Evolutionary conservation across 2,888 invertebrate genomes (phyloP).

Genomic region (Heliconius cydno): DNA sequence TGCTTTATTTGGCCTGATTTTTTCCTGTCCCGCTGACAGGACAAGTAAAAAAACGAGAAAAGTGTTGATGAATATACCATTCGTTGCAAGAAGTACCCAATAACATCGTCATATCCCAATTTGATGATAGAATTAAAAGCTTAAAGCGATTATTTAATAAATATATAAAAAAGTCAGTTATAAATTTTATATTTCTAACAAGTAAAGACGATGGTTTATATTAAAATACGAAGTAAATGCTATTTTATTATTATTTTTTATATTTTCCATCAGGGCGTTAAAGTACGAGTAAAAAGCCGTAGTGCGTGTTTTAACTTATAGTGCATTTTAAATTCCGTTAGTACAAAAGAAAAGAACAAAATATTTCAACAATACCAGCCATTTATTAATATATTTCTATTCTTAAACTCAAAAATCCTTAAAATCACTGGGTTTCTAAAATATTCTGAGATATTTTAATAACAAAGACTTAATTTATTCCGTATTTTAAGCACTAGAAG

Average conservation of each 20-base stretch:
- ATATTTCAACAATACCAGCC: background rate
- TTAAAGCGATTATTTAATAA: too few relatives aligned
- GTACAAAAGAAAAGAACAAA: background rate
- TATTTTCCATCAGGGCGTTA: too few relatives aligned
- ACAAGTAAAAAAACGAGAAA: too few relatives aligned
- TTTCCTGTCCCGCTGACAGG: too few relatives aligned
- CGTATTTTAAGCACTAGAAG: constrained; percentile 18
- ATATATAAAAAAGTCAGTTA: too few relatives aligned
- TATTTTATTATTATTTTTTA: too few relatives aligned
- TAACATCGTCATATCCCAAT: too few relatives aligned
- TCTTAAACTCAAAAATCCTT: constrained; percentile 3
- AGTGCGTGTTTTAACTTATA: background rate
- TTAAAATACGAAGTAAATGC: background rate
- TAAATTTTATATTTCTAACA: background rate
- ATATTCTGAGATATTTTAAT: constrained; percentile 22
- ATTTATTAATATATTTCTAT: background rate
- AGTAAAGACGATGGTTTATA: background rate
- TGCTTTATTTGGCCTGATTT: too few relatives aligned
- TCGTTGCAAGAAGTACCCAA: too few relatives aligned
- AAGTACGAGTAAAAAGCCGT: background rate
- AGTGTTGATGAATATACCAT: background rate
- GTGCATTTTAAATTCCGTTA: background rate
- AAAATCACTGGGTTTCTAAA: constrained; percentile 4
- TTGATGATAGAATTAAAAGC: too few relatives aligned
- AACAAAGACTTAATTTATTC: constrained; percentile 20